Conservation (phyloP, 1,140 invertebrate species). For the Tachypleus tridentatus region DNA sequence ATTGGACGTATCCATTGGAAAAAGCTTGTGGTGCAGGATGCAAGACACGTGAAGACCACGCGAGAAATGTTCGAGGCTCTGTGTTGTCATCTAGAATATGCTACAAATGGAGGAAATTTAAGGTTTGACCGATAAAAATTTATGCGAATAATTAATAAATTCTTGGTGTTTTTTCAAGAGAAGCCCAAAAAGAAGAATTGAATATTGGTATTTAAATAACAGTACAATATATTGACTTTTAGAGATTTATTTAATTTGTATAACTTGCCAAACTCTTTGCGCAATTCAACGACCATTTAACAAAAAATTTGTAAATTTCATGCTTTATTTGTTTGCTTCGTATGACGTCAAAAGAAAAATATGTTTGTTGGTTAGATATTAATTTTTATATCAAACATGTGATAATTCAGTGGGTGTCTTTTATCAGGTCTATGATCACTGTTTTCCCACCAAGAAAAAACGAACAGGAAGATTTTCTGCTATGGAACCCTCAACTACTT, state of each 20-base stretch:
- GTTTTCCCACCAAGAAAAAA: constrained; percentile 35
- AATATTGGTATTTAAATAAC: neutral
- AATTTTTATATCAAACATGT: neutral
- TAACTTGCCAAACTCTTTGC: neutral
- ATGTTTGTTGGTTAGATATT: neutral
- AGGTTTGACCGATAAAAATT: constrained; percentile 29
- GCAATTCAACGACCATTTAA: neutral
- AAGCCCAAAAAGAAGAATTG: too few relatives aligned
- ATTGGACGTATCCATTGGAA: constrained; percentile 44
- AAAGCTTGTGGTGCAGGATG: constrained; percentile 37
- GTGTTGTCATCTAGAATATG: constrained; percentile 38
- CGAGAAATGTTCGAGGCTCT: constrained; percentile 37
- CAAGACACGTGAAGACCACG: constrained; percentile 33
- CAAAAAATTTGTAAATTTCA: neutral
- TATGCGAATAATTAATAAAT: too few relatives aligned
- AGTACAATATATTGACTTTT: neutral
- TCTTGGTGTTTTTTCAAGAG: too few relatives aligned
- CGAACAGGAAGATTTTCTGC: constrained; percentile 29
- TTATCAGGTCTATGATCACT: constrained; percentile 37
- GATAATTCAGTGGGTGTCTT: neutral
- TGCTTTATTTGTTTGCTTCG: neutral
- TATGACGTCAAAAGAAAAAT: neutral
- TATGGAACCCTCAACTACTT: constrained; percentile 33
- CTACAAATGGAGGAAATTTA: constrained; percentile 38
- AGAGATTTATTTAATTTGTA: neutral